Evolutionary conservation across 2,113 vertebrate genomes (phyloP), one percentile per base, ranked within the genome.

Genomic region (Hymenochirus boettgeri): DNA sequence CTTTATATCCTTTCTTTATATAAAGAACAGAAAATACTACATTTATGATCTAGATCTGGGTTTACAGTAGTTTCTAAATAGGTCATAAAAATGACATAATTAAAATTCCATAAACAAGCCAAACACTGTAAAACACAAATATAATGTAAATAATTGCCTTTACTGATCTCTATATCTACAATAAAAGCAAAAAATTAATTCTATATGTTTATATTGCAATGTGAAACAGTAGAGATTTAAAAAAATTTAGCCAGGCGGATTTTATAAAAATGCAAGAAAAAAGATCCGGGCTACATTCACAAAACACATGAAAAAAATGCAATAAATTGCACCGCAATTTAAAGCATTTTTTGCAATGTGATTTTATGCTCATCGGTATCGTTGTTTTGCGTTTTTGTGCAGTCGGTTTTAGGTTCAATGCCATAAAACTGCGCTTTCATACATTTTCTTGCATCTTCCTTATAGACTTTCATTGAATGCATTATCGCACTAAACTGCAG

Each of bases 71-170:
- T 88, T 89, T 91, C 87, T 84, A 87, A 83, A 82, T 79, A 81
- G 78, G 82, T 88, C 82, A 87, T 88, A 88, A 89, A 88, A 89
- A 79, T 82, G 77, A 76, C 87, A 92, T 86, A 86, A 87, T 86
- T 87, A 85, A 83, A 91, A 89, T 88, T 88, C 84, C 81, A 92
- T 93, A 90, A 92, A 93, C 89, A 88, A 90, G 87, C 81, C 69
- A 71, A 91, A 88, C 86, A 84, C 82, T 88, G 86, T 89, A 89
- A 91, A 93, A 89, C 86, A 84, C 83, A 80, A 84, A 90, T 78
- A 74, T 80, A 77, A 82, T 77, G 74, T 89, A 90, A 93, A 89
- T 89, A 88, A 90, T 83, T 89, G 82, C 79, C 85, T 87, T 88
- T 80, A 80, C 75, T 80, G 83, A 80, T 86, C 83, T 82, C 82